Conservation (phyloP, 2,797 vertebrate genomes). For the Denticeps clupeoides region DNA sequence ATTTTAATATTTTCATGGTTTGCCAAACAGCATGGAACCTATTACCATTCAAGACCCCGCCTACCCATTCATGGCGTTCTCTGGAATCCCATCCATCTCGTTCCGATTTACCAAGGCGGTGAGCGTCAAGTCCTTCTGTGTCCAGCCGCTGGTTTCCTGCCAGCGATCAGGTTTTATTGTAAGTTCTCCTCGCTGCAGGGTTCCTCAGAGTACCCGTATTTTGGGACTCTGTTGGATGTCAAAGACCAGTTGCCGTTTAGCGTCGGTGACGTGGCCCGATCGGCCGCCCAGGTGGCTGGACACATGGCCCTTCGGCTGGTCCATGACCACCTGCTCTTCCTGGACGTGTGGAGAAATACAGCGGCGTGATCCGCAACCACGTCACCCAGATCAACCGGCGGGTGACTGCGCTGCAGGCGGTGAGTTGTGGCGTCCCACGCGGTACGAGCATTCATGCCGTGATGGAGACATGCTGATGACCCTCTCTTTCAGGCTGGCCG, state of each 20-base stretch:
- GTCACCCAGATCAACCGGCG: conserved; percentile 34
- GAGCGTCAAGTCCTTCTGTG: neutral
- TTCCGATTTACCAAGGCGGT: conserved; percentile 59
- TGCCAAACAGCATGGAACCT: conserved; percentile 51
- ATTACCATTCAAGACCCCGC: conserved; percentile 65
- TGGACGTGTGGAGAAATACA: conserved; percentile 69
- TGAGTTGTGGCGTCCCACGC: conserved; percentile 18
- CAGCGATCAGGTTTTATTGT: too few relatives aligned
- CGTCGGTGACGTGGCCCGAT: conserved; percentile 20
- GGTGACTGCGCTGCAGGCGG: conserved; percentile 31
- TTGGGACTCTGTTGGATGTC: conserved; percentile 64
- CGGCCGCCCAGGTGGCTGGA: conserved; percentile 65
- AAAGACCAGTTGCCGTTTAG: conserved; percentile 23
- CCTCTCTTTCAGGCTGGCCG: conserved; percentile 27
- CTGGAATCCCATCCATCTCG: conserved; percentile 81
- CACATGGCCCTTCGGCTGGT: conserved; percentile 71
- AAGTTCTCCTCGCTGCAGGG: too few relatives aligned
- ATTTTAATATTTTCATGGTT: neutral
- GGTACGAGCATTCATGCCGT: too few relatives aligned
- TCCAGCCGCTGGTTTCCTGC: too few relatives aligned
- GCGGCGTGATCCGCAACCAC: conserved; percentile 15
- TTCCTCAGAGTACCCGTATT: conserved; percentile 50
- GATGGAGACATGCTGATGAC: too few relatives aligned
- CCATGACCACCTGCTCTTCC: conserved; percentile 69
- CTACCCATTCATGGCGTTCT: conserved; percentile 76